Percentiles rank a stretch among this genome's conserved stretches.
Evolutionary conservation across 2,797 vertebrate species (phyloP).

Genomic region (Dipus sagitta): DNA sequence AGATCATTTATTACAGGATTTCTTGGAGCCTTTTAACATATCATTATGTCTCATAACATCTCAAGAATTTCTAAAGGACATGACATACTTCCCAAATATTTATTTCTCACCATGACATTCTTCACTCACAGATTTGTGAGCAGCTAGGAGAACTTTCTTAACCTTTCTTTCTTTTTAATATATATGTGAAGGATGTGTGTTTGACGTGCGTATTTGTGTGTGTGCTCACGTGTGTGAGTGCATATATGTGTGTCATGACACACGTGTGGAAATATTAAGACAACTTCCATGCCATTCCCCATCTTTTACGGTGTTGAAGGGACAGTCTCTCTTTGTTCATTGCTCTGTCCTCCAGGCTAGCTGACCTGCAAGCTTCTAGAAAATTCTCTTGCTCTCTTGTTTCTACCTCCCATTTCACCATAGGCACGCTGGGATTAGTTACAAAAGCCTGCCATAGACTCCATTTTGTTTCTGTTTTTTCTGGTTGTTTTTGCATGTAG

Average conservation of each 20-base stretch:
- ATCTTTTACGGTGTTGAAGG: too few relatives aligned
- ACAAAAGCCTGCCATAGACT: too few relatives aligned
- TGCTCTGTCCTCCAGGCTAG: too few relatives aligned
- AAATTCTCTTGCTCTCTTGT: too few relatives aligned
- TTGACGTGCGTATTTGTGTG: background rate
- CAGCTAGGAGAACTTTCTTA: background rate
- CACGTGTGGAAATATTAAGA: too few relatives aligned
- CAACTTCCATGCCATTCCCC: too few relatives aligned
- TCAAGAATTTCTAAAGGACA: background rate
- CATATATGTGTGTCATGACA: too few relatives aligned
- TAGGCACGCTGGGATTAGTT: too few relatives aligned
- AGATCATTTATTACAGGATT: background rate
- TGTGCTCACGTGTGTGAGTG: too few relatives aligned
- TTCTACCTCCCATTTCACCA: too few relatives aligned
- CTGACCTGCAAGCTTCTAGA: too few relatives aligned
- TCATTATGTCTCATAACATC: background rate
- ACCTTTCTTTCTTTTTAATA: background rate
- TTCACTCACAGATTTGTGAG: background rate
- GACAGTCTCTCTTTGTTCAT: too few relatives aligned
- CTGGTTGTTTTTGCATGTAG: background rate
- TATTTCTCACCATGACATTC: background rate
- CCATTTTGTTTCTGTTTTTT: background rate
- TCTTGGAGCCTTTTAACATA: background rate
- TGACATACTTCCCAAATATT: background rate
- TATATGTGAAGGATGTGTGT: background rate